Conservation (phyloP, 2,888 invertebrate species). For the Lithophane semibrunnea region DNA sequence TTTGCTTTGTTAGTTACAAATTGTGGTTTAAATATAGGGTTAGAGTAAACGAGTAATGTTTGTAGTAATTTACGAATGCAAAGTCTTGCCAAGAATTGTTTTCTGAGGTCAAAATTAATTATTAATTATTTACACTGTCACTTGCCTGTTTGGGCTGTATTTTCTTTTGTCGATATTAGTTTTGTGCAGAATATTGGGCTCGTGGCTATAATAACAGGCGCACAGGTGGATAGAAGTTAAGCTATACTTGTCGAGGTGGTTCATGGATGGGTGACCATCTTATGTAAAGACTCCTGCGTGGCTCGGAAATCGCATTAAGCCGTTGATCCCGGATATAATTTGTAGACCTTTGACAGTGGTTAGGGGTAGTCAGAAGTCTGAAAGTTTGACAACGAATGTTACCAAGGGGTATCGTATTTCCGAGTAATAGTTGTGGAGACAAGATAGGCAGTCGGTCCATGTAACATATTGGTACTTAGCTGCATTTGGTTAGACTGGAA, state of each 20-base stretch:
- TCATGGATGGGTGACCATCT: neutral
- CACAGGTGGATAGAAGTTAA: neutral
- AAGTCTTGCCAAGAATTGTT: neutral
- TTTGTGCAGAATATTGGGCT: neutral
- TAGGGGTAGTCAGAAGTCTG: neutral
- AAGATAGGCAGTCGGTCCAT: neutral
- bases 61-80: neutral
- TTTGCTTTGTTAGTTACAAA: constrained; percentile 56
- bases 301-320: too few relatives aligned
- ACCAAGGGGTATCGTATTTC: neutral
- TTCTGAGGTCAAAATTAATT: neutral
- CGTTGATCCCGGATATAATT: neutral
- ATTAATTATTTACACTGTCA: neutral
- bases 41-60: neutral
- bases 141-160: neutral
- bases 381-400: neutral
- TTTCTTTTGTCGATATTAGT: neutral
- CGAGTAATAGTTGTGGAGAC: neutral
- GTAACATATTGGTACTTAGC: neutral
- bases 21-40: constrained; percentile 20
- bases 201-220: neutral
- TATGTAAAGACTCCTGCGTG: neutral
- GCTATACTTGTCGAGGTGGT: neutral
- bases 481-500: neutral
- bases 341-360: neutral